Evolutionary conservation across 2,797 vertebrate species (phyloP), one percentile per base, ranked within the genome.

Genomic region (Loris lydekkerianus): DNA sequence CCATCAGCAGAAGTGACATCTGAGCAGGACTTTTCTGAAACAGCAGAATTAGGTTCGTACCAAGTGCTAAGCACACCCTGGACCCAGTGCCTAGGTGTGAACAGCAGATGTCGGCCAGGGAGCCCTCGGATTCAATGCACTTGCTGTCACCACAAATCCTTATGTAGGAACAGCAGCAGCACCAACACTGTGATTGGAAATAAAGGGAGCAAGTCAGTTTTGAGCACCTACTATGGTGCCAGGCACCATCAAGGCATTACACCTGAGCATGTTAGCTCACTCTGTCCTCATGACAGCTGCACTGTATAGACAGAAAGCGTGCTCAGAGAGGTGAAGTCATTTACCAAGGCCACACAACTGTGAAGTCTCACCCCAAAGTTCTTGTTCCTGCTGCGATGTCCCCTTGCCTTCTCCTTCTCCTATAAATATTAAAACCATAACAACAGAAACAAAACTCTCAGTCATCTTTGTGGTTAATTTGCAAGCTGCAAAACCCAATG

Each of bases 381-480:
- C 31, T 60, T 43, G 2, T 58, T 86, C 18, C 21, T 81, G 23
- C 17, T 49, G 10, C 18, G 13, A 20, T 0, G 17, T 77, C n/a
- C 6, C 23, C 21, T 40, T 49, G 73, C 25, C 63, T 53, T 88
- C 49, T 93, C 49, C 60, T 83, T 58, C 1, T 75, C 20, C 61
- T 61, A 46, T 31, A 72, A 61, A 61, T n/a, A 49, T 40, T 29
- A 27, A 63, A 89, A 90, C 4, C 70, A 61, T 25, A 60, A 72
- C 25, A 3, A 37, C 49, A 72, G 14, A 25, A 69, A 67, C 43
- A 37, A 37, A 40, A 13, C 20, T 37, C 25, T 25, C 29, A 2
- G 0, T 70, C 86, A 89, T 82, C 72, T 91, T 83, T 93, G 91
- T 8, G 60, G 29, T 77, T 91, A 27, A 46, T 77, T 67, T 96